Evolutionary conservation across 2,797 vertebrate genomes (phyloP), one percentile per base, ranked within the genome.

Genomic region (Eulemur mongoz): DNA sequence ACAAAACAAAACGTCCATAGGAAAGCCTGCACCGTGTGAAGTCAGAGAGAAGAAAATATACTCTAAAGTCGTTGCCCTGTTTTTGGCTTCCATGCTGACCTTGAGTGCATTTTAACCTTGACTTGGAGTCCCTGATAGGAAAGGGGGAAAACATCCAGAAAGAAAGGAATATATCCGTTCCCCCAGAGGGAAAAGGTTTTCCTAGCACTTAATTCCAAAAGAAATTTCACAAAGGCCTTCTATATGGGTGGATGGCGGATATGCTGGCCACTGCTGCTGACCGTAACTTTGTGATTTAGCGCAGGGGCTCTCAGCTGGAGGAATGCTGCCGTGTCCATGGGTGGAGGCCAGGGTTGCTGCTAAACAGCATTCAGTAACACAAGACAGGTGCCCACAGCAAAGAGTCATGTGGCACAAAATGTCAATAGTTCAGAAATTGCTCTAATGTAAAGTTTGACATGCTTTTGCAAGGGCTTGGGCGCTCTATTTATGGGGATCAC

Each of bases 171-270:
- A 4, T 20, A 48, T 20, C 7, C 25, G 18, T 75, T 95, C 8
- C 61, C 59, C 61, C 52, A 32, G 43, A 80, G 73, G 81, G 27
- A 38, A 48, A 38, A 63, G 72, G n/a, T 59, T 86, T 88, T 82
- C 52, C 27, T 78, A 73, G 50, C 22, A 89, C 50, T 93, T 73
- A 89, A 73, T 81, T 89, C 52, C 40, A 50, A 50, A 94, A 65
- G 82, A 48, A 88, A 61, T 78, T 94, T 73, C n/a, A 84, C 69
- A 45, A 23, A 50, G 40, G 40, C 45, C 11, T 91, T 69, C 4
- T 35, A 18, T 25, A 23, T 2, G 5, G 30, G 50, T 30, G 17
- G n/a, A 43, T 69, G 69, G 25, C 32, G 20, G 65, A 14, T 52
- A 50, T 4, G 38, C 54, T 13, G 30, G 38, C 72, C 40, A 32